These are phyloP conservation scores for Corticium candelabrum DNA, from an alignment of 37 sponge, comb jelly and placozoan species.

Conservation along the genomic window DNA sequence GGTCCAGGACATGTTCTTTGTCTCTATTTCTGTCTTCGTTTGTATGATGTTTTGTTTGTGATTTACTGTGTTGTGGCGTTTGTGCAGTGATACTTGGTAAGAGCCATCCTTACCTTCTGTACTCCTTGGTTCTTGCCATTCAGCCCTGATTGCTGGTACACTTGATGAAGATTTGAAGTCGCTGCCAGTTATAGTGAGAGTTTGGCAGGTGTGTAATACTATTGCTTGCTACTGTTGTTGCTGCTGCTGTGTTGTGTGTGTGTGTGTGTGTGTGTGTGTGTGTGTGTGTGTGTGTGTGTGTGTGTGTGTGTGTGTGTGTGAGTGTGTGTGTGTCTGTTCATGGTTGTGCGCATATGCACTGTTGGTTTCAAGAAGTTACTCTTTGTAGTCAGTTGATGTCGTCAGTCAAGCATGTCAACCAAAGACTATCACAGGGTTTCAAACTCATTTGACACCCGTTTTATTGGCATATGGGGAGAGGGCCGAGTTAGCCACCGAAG, in stretches of 20 bases:
- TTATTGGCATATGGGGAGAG: no score
- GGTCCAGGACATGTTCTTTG: not conserved
- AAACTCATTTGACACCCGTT: no score
- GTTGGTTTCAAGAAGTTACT: no score
- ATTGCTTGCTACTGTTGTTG: not conserved
- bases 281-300: not conserved
- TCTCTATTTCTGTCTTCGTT: not conserved
- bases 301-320: not conserved
- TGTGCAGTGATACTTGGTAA: conserved; percentile 36
- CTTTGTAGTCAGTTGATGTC: no score
- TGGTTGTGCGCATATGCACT: no score
- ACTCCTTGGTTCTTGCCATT: conserved; percentile 82
- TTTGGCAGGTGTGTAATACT: conserved; percentile 68
- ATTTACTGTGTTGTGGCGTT: not conserved
- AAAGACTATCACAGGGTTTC: no score
- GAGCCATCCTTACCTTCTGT: conserved; percentile 76
- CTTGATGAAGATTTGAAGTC: conserved; percentile 70
- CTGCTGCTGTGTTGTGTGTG: not conserved
- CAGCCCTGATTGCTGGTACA: conserved; percentile 95
- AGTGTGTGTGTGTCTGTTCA: not conserved
- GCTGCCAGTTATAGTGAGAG: conserved; percentile 84
- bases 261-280: not conserved
- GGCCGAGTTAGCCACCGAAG: no score
- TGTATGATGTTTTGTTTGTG: not conserved
- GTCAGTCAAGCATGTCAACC: no score